Evolutionary conservation across 92 coral and sea anemone genomes (phyloP), one percentile per base, ranked within the genome.

Genomic region (Metridium senile): DNA sequence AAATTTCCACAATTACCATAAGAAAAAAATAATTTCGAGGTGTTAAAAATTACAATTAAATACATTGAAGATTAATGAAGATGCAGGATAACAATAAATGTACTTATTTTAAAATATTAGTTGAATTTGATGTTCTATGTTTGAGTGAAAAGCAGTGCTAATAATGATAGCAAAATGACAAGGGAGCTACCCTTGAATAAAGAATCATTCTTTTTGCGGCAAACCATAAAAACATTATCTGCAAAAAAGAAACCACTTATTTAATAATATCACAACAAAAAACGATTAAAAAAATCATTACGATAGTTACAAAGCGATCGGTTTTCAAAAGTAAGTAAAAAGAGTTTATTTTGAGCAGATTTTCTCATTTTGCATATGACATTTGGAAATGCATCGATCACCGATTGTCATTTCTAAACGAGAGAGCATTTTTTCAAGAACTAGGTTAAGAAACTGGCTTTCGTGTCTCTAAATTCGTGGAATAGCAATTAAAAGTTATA

Each of bases 201-300:
- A 39, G 43, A 23, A 31, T 51, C 57, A 35, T 9, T 28, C 18
- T 29, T 70, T 70, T 28, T 70, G 75, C 61, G 75, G 75, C 75
- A 23, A 27, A 51, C 75, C 75, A 70, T 11, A 51, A 45, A 13
- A 17, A 18, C 45, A 26, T 51, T n/a, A 59, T 59, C 66, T 59
- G 29, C 33, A 59, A 2, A 22, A 10, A 54, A 2, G 29, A 2
- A 23, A 54, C 61, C 61, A 54, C 61, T 16, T 2, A 16, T 54
- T 54, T 54, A 16, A 10, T 19, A 54, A 21, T 20, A 54, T 54
- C 49, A 39, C 43, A 39, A 66, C 52, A 33, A 51, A 25, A 68
- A 21, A 33, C 47, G 30, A 17, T 10, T 26, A 68, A 43, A 11
- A 43, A 68, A 35, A 46, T 43, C 25, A 20, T 23, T 34, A 20